Percentiles rank a stretch among this genome's conserved stretches.
Evolutionary conservation across 2,113 vertebrate genomes (phyloP).

Genomic region (Poeciliopsis prolifica): DNA sequence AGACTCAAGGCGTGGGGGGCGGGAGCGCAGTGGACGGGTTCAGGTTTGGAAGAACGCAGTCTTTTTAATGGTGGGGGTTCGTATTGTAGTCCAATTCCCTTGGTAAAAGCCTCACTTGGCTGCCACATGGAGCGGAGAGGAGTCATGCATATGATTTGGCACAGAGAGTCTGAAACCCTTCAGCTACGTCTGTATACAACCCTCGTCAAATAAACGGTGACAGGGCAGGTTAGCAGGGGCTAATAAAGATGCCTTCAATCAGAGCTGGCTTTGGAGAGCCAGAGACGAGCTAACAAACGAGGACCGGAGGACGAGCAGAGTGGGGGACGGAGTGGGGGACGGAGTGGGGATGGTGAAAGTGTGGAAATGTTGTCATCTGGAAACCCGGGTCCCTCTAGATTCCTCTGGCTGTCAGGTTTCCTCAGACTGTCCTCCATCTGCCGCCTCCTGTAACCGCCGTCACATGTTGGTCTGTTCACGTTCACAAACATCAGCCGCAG

Average conservation of each 20-base stretch:
- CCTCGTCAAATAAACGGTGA: conserved; percentile 57
- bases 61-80: conserved; percentile 27
- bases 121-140: conserved; percentile 72
- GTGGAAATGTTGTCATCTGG: conserved; percentile 54
- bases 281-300: conserved; percentile 27
- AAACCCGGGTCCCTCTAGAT: conserved; percentile 51
- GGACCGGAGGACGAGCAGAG: conserved; percentile 21
- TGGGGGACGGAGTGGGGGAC: conserved; percentile 6
- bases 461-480: conserved; percentile 19
- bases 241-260: conserved; percentile 56
- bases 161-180: conserved; percentile 57
- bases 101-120: conserved; percentile 71
- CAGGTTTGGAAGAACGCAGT: conserved; percentile 60
- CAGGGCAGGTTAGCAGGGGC: conserved; percentile 45
- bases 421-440: conserved; percentile 21
- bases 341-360: conserved; percentile 2
- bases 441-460: conserved; percentile 12
- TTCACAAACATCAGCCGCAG: conserved; percentile 17
- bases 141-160: conserved; percentile 76
- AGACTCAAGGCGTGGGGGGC: conserved; percentile 53
- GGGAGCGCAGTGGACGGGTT: conserved; percentile 60
- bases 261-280: conserved; percentile 18
- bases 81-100: conserved; percentile 56
- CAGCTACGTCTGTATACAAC: conserved; percentile 59
- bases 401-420: conserved; percentile 60